These are phyloP conservation scores for Mystacornis crossleyi DNA, from an alignment of 2,113 vertebrate genomes.

Conservation along the genomic window DNA sequence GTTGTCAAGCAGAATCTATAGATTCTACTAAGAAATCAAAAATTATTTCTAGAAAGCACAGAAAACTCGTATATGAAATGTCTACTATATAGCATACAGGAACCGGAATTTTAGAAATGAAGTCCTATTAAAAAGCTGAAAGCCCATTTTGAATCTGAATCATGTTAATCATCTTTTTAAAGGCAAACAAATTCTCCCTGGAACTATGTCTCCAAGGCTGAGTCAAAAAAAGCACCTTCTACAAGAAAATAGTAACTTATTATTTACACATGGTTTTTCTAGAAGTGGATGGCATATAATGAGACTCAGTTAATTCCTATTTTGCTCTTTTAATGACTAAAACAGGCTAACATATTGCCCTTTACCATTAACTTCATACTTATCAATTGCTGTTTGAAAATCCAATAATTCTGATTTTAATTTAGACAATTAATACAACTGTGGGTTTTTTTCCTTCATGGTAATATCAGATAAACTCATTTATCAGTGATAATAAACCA, in stretches of 20 bases:
- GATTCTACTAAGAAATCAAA: background rate
- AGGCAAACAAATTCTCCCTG: background rate
- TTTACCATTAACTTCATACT: background rate
- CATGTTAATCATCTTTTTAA: background rate
- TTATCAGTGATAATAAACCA: background rate
- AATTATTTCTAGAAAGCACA: background rate
- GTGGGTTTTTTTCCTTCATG: fast-evolving
- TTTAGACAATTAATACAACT: background rate
- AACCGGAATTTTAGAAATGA: background rate
- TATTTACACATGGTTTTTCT: background rate
- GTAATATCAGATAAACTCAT: background rate
- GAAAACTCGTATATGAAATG: background rate
- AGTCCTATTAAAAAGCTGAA: background rate
- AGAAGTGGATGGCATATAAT: background rate
- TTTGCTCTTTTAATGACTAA: background rate
- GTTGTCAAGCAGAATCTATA: background rate
- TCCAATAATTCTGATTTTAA: background rate
- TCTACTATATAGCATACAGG: background rate
- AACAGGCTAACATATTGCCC: background rate
- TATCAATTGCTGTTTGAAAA: background rate
- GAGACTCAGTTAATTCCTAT: background rate
- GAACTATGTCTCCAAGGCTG: background rate
- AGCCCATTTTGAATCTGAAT: background rate
- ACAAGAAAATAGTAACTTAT: background rate
- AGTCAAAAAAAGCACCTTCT: background rate